Evolutionary conservation across 2,797 vertebrate species (phyloP), one percentile per base, ranked within the genome.

Genomic region (Pristis pectinata): DNA sequence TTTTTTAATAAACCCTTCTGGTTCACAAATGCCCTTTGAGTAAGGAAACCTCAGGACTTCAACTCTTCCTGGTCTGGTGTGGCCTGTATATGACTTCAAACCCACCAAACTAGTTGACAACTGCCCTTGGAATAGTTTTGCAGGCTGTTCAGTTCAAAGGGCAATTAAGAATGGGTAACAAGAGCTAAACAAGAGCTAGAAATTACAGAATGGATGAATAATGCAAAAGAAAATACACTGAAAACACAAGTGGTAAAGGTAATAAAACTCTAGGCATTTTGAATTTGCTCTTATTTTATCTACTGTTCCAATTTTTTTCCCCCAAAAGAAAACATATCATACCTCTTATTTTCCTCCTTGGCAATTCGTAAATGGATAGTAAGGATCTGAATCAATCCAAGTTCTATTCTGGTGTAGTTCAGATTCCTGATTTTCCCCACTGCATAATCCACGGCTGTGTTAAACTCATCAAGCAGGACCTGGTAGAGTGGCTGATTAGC

Each of bases 331-430:
- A 15, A 59, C 95, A 41, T 8, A 41, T 41, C 53, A 44, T 85
- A 85, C 96, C 96, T 98, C 97, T 96, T 96, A 91, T 96, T 96
- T 94, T 96, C 37, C 95, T 97, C 97, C 95, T 97, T 98, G 0
- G 96, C 95, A 24, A 96, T 96, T 94, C 96, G 97, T 91, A 98
- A 96, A 95, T 98, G 97, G 94, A 96, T 96, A 79, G 97, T 98
- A 95, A 98, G 94, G 95, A 97, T 97, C 3, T 96, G 96, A 94
- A 98, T 96, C 94, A 96, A 97, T 94, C 96, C 96, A 95, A 97
- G 96, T 0, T 95, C 96, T 94, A 96, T 95, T 94, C 96, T 95
- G 44, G 97, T 95, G 95, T 97, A 3, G 49, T 94, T 44, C 70
- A 94, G 70, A n/a, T 76, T 34, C 44, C 92, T 96, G 95, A 96